phyloP scores from a whole-genome alignment of 1,140 invertebrate species.

The Pomacea maculata region DNA sequence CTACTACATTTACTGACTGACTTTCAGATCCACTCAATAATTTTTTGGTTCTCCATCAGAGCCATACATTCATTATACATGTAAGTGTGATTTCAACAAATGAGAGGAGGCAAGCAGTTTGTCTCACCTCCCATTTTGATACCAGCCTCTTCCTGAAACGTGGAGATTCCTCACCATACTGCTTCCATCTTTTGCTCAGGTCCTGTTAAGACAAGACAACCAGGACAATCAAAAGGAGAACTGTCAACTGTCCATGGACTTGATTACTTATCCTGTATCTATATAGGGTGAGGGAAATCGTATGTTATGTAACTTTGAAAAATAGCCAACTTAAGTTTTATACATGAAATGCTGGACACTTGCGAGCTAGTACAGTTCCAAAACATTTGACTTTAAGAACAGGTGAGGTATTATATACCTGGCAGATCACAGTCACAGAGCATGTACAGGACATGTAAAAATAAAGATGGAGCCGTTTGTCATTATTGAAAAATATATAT shows the following conservation, averaged over 20 bases:
- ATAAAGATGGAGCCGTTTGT: too few species aligned
- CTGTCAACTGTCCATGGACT: background rate
- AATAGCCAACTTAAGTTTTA: background rate
- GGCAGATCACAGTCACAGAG: too few species aligned
- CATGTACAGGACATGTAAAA: too few species aligned
- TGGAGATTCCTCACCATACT: constrained; percentile 56
- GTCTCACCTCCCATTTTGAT: constrained; percentile 61
- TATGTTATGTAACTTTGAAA: background rate
- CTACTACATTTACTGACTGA: too few species aligned
- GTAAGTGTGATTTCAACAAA: too few species aligned
- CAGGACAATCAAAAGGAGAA: background rate
- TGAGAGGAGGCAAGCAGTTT: too few species aligned
- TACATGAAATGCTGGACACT: background rate
- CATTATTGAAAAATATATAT: too few species aligned
- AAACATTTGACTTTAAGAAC: background rate
- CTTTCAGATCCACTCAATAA: too few species aligned
- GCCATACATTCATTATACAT: too few species aligned
- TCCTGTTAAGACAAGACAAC: constrained; percentile 40
- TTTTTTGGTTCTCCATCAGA: too few species aligned
- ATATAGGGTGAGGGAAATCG: background rate
- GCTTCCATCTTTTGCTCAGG: constrained; percentile 52
- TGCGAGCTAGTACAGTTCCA: background rate
- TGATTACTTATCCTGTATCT: too few species aligned
- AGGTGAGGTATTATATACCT: too few species aligned
- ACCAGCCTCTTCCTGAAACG: constrained; percentile 58